These are phyloP conservation scores for Alectura lathami DNA, from an alignment of 2,113 vertebrate genomes.

Conservation along the genomic window DNA sequence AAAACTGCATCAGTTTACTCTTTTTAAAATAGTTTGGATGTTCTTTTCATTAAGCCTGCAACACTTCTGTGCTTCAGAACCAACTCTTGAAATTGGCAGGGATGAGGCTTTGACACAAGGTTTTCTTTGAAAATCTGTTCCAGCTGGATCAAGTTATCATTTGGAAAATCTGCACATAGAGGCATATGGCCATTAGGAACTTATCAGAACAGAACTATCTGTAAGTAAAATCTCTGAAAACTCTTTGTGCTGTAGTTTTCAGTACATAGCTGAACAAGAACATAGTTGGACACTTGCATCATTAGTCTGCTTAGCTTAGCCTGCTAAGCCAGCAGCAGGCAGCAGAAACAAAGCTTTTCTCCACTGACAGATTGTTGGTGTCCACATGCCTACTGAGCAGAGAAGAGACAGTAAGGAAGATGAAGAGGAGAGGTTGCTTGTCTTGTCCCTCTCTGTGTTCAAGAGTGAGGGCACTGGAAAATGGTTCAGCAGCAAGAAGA, in stretches of 20 bases:
- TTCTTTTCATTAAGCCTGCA: slow-evolving; percentile 15
- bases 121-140: slow-evolving; percentile 42
- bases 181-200: slow-evolving; percentile 28
- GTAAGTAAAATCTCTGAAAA: not conserved
- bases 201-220: not conserved
- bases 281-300: not conserved
- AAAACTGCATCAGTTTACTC: not conserved
- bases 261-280: not conserved
- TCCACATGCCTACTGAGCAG: not conserved
- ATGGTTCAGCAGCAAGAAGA: not conserved
- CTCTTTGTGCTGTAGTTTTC: not conserved
- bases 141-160: slow-evolving; percentile 43
- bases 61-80: not conserved
- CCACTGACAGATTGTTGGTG: not conserved
- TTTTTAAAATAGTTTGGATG: not conserved
- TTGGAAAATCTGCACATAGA: slow-evolving; percentile 6
- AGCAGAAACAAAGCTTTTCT: not conserved
- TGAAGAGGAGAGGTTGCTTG: not conserved
- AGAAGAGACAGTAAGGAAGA: not conserved
- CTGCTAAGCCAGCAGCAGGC: not conserved
- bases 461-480: not conserved
- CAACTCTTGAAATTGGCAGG: slow-evolving; percentile 28
- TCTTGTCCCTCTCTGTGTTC: not conserved
- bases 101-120: not conserved
- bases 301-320: not conserved